These are phyloP conservation scores for Trigoniulus corallinus DNA, from an alignment of 1,140 invertebrate species.

Conservation along the genomic window DNA sequence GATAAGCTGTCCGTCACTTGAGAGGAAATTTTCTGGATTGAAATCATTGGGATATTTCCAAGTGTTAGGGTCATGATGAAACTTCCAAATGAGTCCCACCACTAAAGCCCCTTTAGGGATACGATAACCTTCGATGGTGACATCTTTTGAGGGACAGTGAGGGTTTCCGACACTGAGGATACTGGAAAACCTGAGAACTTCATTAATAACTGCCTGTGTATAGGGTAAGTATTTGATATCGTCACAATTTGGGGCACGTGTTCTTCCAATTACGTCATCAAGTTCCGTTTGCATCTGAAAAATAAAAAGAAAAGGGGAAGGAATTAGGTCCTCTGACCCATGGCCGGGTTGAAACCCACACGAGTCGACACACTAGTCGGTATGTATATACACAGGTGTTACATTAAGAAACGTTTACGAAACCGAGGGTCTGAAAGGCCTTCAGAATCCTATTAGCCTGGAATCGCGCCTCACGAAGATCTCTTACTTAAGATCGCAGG, in stretches of 20 bases:
- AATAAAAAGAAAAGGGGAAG: background rate
- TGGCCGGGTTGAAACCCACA: too few relatives aligned
- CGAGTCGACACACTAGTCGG: too few relatives aligned
- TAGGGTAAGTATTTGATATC: constrained; percentile 54
- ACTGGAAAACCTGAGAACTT: background rate
- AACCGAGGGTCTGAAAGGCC: too few relatives aligned
- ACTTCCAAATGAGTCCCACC: constrained; percentile 63
- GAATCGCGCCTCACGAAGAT: too few relatives aligned
- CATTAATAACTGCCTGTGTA: constrained; percentile 42
- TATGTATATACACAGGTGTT: too few relatives aligned
- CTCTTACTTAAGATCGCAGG: too few relatives aligned
- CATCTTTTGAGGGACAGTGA: constrained; percentile 28
- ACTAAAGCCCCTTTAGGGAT: constrained; percentile 69
- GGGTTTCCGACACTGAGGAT: background rate
- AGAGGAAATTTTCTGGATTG: constrained; percentile 61
- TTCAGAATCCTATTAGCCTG: too few relatives aligned
- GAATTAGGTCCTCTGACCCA: background rate
- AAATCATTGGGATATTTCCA: constrained; percentile 76
- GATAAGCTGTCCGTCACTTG: constrained; percentile 50
- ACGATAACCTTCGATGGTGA: constrained; percentile 54
- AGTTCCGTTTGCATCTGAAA: constrained; percentile 61
- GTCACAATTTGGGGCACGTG: constrained; percentile 54
- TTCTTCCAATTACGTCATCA: constrained; percentile 58
- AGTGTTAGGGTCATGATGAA: constrained; percentile 72
- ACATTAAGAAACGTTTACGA: too few relatives aligned